Conservation (phyloP, 2,797 vertebrate species). For the Tenualosa ilisha region DNA sequence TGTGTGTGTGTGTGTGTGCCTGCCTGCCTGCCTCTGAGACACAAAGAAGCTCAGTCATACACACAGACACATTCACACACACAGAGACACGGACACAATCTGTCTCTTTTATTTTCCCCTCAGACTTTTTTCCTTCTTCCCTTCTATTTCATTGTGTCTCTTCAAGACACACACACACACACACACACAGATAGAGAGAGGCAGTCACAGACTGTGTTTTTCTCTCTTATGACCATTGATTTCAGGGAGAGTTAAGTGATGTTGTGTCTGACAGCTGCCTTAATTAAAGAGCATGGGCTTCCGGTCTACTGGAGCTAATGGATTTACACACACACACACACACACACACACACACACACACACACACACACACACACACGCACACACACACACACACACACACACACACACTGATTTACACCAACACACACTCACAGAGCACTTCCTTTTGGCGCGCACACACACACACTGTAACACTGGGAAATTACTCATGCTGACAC, state of each 20-base stretch:
- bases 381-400: neutral
- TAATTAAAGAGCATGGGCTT: conserved; percentile 10
- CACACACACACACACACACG: conserved; percentile 7
- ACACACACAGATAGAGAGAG: neutral
- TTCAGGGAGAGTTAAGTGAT: conserved; percentile 23
- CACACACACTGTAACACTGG: neutral
- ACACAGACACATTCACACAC: conserved; percentile 15
- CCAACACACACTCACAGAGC: neutral
- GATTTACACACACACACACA: neutral
- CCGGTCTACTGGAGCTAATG: conserved; percentile 23
- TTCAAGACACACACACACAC: neutral
- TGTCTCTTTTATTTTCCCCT: too few species aligned
- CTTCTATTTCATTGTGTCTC: too few species aligned
- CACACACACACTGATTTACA: too few species aligned
- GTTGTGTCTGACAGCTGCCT: conserved; percentile 24
- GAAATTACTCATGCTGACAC: neutral
- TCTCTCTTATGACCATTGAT: conserved; percentile 9
- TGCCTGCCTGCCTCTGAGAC: too few species aligned
- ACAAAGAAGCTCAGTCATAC: neutral
- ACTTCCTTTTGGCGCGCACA: neutral
- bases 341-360: neutral
- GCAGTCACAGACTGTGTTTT: neutral
- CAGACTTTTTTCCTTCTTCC: too few species aligned
- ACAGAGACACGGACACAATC: neutral
- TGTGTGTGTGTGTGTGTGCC: neutral